Percentiles rank a stretch among this genome's conserved stretches.
Conservation (phyloP, 2,888 invertebrate species). For the Noctua fimbriata region DNA sequence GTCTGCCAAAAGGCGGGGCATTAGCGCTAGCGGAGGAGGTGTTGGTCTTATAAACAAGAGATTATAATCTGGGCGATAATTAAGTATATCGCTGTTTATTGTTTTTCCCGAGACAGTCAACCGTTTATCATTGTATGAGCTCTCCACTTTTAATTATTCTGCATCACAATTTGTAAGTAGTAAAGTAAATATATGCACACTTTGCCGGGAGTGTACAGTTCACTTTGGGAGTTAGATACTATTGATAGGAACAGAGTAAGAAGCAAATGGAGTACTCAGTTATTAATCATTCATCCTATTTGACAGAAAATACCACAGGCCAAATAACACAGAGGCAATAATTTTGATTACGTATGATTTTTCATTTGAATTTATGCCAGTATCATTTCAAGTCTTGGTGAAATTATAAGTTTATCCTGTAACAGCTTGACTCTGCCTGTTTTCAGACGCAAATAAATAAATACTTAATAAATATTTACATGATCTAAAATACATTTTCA, state of each 20-base stretch:
- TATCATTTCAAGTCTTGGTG: too few species aligned
- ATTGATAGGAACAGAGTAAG: background rate
- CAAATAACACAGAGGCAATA: background rate
- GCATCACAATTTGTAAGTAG: background rate
- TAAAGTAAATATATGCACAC: background rate
- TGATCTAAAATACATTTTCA: constrained; percentile 18
- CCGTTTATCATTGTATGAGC: background rate
- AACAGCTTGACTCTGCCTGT: background rate
- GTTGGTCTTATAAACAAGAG: background rate
- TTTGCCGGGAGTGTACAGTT: background rate
- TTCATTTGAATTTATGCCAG: background rate
- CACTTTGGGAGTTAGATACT: background rate
- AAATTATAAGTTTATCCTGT: background rate
- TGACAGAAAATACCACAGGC: background rate
- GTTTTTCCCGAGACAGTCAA: background rate
- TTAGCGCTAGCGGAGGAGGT: background rate
- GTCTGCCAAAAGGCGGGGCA: background rate
- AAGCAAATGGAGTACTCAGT: constrained; percentile 2
- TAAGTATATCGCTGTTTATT: background rate
- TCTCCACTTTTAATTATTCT: background rate
- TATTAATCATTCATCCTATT: background rate
- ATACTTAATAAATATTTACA: constrained; percentile 41
- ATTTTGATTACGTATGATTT: background rate
- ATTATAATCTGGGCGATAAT: background rate
- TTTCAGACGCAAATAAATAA: constrained; percentile 7